A percentile compares a stretch with the other conserved stretches of the same genome.
Conservation (phyloP, 2,888 invertebrate genomes). For the Troides oblongomaculatus region DNA sequence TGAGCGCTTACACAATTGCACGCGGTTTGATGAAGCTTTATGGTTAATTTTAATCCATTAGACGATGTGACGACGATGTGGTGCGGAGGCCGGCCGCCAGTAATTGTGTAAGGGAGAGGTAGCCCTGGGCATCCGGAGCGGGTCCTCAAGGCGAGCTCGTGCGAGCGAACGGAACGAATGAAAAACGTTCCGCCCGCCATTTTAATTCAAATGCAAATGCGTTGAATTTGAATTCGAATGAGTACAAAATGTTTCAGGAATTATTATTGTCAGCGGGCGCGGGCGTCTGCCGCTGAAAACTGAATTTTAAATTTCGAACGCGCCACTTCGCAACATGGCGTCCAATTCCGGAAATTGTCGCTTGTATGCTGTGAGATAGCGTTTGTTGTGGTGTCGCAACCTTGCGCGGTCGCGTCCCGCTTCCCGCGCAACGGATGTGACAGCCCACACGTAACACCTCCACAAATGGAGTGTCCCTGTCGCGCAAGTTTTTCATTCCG, state of each 20-base stretch:
- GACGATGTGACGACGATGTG: no score
- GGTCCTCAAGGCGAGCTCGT: conserved; percentile 2
- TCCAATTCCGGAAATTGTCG: neutral
- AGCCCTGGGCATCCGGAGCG: neutral
- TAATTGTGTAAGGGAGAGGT: neutral
- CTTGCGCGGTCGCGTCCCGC: neutral
- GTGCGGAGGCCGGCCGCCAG: neutral
- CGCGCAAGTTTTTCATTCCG: no score
- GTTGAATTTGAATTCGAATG: no score
- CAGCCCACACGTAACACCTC: no score
- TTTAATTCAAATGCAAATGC: conserved; percentile 27
- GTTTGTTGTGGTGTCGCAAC: neutral
- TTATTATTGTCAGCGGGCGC: no score
- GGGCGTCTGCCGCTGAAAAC: neutral
- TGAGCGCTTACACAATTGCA: no score
- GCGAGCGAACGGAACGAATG: conserved; percentile 15
- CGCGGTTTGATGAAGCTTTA: no score
- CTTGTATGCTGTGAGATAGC: neutral
- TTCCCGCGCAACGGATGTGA: no score
- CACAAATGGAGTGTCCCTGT: no score
- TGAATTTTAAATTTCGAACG: neutral
- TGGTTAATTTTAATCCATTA: no score
- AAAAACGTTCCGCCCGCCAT: conserved; percentile 19
- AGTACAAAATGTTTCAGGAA: no score
- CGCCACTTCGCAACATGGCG: neutral